Evolutionary conservation across 2,797 vertebrate genomes (phyloP).

Genomic region (Toxotes lorentzi): DNA sequence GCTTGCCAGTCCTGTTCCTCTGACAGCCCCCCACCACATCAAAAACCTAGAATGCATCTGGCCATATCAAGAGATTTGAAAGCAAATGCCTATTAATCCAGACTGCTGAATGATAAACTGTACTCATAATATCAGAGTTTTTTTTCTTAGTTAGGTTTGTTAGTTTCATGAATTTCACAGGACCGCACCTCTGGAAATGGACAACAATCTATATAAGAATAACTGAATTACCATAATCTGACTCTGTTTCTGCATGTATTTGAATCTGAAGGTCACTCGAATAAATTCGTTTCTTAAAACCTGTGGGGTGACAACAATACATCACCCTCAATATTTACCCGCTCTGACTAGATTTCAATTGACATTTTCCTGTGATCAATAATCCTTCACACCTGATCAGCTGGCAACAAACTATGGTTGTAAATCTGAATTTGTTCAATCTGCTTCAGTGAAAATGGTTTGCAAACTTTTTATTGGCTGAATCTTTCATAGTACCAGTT

Average conservation of each 20-base stretch:
- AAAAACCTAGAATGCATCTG: slow-evolving; percentile 20
- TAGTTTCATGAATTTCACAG: background rate
- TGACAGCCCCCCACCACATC: slow-evolving; percentile 20
- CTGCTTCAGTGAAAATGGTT: background rate
- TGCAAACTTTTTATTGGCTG: background rate
- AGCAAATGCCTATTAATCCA: background rate
- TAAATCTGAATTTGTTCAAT: slow-evolving; percentile 1
- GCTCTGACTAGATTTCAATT: background rate
- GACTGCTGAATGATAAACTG: slow-evolving; percentile 13
- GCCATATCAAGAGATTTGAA: background rate
- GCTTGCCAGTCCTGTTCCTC: slow-evolving; percentile 32
- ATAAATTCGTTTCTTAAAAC: slow-evolving; percentile 3
- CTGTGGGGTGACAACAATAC: background rate
- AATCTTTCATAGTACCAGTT: background rate
- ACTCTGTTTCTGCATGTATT: background rate
- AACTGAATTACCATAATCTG: background rate
- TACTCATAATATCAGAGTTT: background rate
- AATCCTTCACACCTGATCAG: background rate
- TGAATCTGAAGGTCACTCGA: background rate
- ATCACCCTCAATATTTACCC: background rate
- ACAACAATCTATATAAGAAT: background rate
- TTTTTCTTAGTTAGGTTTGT: background rate
- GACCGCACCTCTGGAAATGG: background rate
- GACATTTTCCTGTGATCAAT: slow-evolving; percentile 12
- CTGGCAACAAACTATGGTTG: background rate